Conservation (phyloP, 1,140 invertebrate species). For the Aphelinus atriplicis region DNA sequence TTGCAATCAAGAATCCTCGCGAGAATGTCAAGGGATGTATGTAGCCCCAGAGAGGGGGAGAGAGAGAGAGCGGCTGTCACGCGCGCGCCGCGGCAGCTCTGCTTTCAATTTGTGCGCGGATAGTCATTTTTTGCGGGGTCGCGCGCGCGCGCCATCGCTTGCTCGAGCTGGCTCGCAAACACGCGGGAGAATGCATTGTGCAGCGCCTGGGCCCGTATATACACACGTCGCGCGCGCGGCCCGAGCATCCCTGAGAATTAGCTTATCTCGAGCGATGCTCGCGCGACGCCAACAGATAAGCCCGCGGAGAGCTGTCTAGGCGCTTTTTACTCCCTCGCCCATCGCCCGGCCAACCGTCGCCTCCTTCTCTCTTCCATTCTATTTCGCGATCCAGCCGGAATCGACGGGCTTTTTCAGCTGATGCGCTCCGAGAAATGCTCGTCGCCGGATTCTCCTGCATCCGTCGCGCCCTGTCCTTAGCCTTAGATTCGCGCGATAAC, state of each 20-base stretch:
- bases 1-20: slow-evolving; percentile 57
- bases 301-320: neutral
- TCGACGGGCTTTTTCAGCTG: too few relatives aligned
- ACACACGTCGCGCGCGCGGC: neutral
- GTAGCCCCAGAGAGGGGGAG: neutral
- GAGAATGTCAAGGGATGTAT: slow-evolving; percentile 49
- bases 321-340: neutral
- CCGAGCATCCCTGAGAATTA: neutral
- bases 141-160: neutral
- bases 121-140: slow-evolving; percentile 54
- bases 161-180: neutral
- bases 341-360: neutral
- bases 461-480: too few relatives aligned
- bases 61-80: slow-evolving; percentile 51
- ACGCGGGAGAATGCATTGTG: neutral
- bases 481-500: too few relatives aligned
- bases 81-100: slow-evolving; percentile 45
- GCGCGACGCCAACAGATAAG: neutral
- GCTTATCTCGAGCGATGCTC: neutral
- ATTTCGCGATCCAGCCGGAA: neutral
- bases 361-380: neutral
- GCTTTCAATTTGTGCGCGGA: slow-evolving; percentile 58
- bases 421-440: too few relatives aligned
- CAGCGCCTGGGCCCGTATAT: neutral
- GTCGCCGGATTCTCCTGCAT: too few relatives aligned